Evolutionary conservation across 2,113 vertebrate species (phyloP).

Genomic region (Odocoileus virginianus): DNA sequence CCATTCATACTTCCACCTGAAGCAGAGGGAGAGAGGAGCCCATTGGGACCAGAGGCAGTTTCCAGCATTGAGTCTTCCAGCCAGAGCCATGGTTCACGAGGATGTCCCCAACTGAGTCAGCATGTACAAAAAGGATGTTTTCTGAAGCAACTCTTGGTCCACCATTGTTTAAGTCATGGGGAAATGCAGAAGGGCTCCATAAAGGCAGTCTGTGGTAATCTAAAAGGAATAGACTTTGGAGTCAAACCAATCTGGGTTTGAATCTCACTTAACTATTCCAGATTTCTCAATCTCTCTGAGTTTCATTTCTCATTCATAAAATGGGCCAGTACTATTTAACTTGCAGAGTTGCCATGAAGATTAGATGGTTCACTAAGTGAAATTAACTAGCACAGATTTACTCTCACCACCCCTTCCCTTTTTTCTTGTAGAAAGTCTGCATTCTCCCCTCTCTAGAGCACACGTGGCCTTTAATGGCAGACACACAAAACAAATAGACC

Average conservation of each 20-base stretch:
- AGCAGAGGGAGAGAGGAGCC: background rate
- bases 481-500: conserved; percentile 5
- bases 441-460: background rate
- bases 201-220: background rate
- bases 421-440: background rate
- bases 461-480: background rate
- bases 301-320: conserved; percentile 45
- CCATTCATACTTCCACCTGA: background rate
- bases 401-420: background rate
- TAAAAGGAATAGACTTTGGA: background rate
- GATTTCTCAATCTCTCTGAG: background rate
- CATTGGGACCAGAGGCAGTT: background rate
- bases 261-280: background rate
- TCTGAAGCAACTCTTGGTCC: background rate
- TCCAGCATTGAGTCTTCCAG: background rate
- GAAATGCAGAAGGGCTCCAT: background rate
- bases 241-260: background rate
- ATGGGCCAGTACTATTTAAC: background rate
- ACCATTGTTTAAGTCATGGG: background rate
- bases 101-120: background rate
- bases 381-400: background rate
- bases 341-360: background rate
- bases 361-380: background rate
- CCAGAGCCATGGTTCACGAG: background rate
- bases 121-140: background rate